Evolutionary conservation across 2,888 invertebrate species (phyloP), one percentile per base, ranked within the genome.

Genomic region (Minunthozetes semirufus): DNA sequence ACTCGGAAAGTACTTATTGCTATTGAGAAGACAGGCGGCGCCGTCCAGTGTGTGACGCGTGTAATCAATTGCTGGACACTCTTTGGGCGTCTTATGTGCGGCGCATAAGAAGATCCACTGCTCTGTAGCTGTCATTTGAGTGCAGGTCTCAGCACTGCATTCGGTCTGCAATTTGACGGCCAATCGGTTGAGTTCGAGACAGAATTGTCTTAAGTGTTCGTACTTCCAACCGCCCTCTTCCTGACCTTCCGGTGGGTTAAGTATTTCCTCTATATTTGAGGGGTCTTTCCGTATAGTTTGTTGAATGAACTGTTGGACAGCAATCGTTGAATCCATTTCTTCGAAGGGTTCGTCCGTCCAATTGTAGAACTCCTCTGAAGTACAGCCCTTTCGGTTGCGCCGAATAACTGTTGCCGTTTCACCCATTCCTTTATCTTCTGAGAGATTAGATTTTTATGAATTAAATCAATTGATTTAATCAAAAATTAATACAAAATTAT

Each of bases 101-200:
- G 99, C 99, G 87, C 99, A 99, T 73, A 99, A 86, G 84, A 99
- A 99, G 84, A 99, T 99, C 99, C 99, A 99, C 82, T 99, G 98
- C 84, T 99, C 98, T 38, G 99, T 99, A 42, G 99, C 99, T 63
- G 98, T 99, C 99, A 99, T 99, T 85, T 99, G 98, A 77, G 92
- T 94, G 84, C 99, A 99, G 27, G 92, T 94, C 81, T 94, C 93
- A 53, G 98, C 96, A 82, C 93, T 92, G 83, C 99, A 99, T 84
- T 98, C 97, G 79, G 89, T 89, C 84, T 86, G 80, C 78, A 99
- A 86, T 81, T 93, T 88, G 0, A 99, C 97, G 70, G 98, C 97
- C 80, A 99, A 85, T n/a, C 96, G 97, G 86, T 99, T 99, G 71
- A 99, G 85, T 84, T 99, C 98, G 94, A 99, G 96, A 83, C 98